phyloP scores from a whole-genome alignment of 2,113 vertebrate species.

The Bubalus kerabau region DNA sequence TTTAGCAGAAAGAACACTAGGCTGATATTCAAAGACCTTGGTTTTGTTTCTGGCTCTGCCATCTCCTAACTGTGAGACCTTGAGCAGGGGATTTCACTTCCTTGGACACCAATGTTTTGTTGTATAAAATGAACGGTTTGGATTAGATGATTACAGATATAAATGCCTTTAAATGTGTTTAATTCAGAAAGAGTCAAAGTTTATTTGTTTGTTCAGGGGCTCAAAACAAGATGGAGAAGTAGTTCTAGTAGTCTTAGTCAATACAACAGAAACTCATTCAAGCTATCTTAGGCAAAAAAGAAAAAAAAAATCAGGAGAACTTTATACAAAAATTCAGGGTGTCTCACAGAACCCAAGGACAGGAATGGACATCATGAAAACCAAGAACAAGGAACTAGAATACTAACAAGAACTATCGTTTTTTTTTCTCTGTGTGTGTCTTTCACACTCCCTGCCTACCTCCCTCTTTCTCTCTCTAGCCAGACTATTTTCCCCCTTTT shows the following conservation, averaged over 20 bases:
- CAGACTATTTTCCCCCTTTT: too few species aligned
- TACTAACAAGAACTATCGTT: neutral
- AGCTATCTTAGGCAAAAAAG: neutral
- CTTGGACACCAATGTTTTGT: neutral
- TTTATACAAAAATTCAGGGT: neutral
- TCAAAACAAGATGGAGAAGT: neutral
- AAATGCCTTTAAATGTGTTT: neutral
- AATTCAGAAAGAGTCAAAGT: neutral
- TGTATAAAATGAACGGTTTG: neutral
- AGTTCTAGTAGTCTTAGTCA: neutral
- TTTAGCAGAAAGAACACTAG: neutral
- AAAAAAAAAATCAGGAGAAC: neutral
- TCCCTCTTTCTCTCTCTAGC: neutral
- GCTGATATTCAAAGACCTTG: neutral
- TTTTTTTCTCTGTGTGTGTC: neutral
- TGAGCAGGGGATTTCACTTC: neutral
- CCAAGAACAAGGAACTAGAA: neutral
- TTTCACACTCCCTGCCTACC: neutral
- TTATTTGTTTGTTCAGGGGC: neutral
- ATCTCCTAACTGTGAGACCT: neutral
- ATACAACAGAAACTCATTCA: neutral
- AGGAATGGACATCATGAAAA: neutral
- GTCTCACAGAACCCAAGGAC: neutral
- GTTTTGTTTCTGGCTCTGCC: neutral
- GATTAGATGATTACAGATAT: neutral